These are phyloP conservation scores for Drosophila cardini DNA, from an alignment of 1,140 invertebrate species.

Conservation along the genomic window DNA sequence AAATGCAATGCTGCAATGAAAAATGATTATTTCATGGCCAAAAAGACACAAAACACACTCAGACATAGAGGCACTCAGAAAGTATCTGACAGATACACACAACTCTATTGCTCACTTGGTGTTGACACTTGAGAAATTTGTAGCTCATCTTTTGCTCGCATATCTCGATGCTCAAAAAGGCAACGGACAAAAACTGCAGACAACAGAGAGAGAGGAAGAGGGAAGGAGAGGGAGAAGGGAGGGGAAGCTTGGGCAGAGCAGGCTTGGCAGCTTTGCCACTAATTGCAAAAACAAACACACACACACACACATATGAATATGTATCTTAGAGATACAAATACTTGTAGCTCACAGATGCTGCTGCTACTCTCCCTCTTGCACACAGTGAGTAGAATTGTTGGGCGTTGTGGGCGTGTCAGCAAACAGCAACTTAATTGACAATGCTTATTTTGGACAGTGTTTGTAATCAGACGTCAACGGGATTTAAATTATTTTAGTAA, in stretches of 20 bases:
- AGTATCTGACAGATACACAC: slow-evolving; percentile 61
- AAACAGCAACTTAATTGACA: slow-evolving; percentile 61
- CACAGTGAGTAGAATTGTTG: slow-evolving; percentile 15
- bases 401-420: slow-evolving; percentile 32
- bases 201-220: slow-evolving; percentile 21
- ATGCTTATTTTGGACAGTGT: slow-evolving; percentile 70
- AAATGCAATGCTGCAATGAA: slow-evolving; percentile 69
- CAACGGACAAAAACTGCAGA: slow-evolving; percentile 72
- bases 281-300: slow-evolving; percentile 62
- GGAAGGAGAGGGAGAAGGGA: not conserved
- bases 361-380: not conserved
- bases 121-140: slow-evolving; percentile 84
- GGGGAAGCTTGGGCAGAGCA: not conserved
- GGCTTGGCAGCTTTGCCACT: slow-evolving; percentile 59
- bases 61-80: slow-evolving; percentile 27
- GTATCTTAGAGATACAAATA: slow-evolving; percentile 22
- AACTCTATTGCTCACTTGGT: slow-evolving; percentile 62
- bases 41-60: slow-evolving; percentile 57
- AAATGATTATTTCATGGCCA: slow-evolving; percentile 76
- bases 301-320: slow-evolving; percentile 26
- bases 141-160: slow-evolving; percentile 81
- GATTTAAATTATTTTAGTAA: slow-evolving; percentile 52
- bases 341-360: slow-evolving; percentile 15
- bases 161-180: slow-evolving; percentile 70
- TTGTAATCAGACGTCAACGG: slow-evolving; percentile 79